phyloP scores from a whole-genome alignment of 1,140 invertebrate species.

The Scaptomyza pallida region DNA sequence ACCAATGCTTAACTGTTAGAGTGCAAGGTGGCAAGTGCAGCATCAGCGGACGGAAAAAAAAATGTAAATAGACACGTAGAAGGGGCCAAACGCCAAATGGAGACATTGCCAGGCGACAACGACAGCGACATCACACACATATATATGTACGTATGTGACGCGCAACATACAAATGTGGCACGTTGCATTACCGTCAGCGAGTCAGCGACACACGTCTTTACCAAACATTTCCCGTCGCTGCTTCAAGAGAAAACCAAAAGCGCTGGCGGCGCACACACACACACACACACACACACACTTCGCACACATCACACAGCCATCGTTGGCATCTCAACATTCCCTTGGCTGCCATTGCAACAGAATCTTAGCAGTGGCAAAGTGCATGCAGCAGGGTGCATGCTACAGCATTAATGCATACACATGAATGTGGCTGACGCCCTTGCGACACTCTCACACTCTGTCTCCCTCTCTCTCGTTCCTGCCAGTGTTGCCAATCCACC shows the following conservation, averaged over 20 bases:
- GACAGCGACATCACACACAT: constrained; percentile 13
- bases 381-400: neutral
- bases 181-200: constrained; percentile 28
- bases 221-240: constrained; percentile 20
- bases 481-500: neutral
- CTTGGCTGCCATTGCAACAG: neutral
- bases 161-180: constrained; percentile 16
- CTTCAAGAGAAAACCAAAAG: constrained; percentile 37
- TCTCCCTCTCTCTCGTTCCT: too few species aligned
- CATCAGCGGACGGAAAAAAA: constrained; percentile 33
- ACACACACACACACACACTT: too few species aligned
- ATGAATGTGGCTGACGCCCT: constrained; percentile 2
- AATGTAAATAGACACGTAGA: constrained; percentile 58
- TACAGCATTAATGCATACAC: neutral
- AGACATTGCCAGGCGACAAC: constrained; percentile 42
- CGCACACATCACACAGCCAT: constrained; percentile 8
- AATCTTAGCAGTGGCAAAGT: constrained; percentile 3
- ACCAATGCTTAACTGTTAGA: neutral
- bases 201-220: constrained; percentile 33
- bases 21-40: constrained; percentile 35
- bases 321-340: neutral
- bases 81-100: constrained; percentile 42
- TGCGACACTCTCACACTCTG: neutral
- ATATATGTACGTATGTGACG: neutral
- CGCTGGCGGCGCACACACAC: constrained; percentile 30